Evolutionary conservation across 2,797 vertebrate genomes (phyloP), one percentile per base, ranked within the genome.

Genomic region (Euthynnus affinis): DNA sequence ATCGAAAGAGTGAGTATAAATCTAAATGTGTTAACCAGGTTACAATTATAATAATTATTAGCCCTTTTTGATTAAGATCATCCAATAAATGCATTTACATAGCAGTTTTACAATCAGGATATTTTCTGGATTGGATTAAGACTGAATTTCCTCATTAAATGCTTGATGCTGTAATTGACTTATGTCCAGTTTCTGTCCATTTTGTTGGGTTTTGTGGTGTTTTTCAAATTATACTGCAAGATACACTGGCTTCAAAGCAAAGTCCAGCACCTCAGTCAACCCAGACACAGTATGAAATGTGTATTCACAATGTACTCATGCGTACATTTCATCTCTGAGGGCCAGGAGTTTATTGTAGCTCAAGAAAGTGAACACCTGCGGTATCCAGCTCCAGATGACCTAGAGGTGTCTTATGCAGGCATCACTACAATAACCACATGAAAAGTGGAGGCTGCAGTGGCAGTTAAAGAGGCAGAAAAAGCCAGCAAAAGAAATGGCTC

Each of bases 341-440:
- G 66, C 12, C 63, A n/a, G 15, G 17, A 23, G 75, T 53, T 76
- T 23, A 52, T 37, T 20, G 23, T 42, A 59, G 71, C 32, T 15
- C 22, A 57, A 61, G 68, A 48, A 85, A 73, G 57, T 1, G 1
- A 71, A 63, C 70, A 79, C 65, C 61, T 65, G 60, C 67, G 60
- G 40, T 27, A 52, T 37, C 8, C 52, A 60, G 22, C 61, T 65
- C 71, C 68, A 74, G 58, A 58, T 74, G 61, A 87, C 77, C 68
- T 51, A 1, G 1, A 76, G 80, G 68, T 69, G 60, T 81, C 74
- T 70, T 29, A 7, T 9, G 23, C 34, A 83, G 71, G 53, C 51
- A 72, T 71, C 48, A 27, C 63, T 60, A 23, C 67, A 80, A 73
- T 57, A 72, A 58, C 57, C 74, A 56, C 9, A 46, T 75, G 76